Conservation (phyloP, 2,888 invertebrate species). For the Apamea anceps region DNA sequence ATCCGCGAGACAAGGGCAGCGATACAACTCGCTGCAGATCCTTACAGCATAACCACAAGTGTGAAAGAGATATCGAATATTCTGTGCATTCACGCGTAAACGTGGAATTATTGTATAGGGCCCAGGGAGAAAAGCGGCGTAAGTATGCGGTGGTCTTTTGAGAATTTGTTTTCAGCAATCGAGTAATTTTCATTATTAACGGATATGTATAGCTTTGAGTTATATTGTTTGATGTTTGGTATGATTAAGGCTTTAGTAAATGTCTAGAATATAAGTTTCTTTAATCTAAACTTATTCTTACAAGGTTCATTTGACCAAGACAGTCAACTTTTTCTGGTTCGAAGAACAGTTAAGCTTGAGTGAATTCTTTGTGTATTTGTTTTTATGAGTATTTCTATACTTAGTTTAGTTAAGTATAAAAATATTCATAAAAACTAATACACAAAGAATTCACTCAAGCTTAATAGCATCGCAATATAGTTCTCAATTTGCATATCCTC, state of each 20-base stretch:
- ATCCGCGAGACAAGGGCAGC: slow-evolving; percentile 83
- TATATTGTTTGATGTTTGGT: slow-evolving; percentile 15
- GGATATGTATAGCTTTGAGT: not conserved
- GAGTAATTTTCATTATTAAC: slow-evolving; percentile 1
- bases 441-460: not conserved
- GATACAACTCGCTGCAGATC: slow-evolving; percentile 82
- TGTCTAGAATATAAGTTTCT: not conserved
- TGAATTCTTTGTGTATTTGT: too few species aligned
- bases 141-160: slow-evolving; percentile 67
- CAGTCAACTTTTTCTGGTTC: not conserved
- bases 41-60: slow-evolving; percentile 77
- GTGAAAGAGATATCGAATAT: slow-evolving; percentile 87
- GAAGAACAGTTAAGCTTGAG: not conserved
- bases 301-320: not conserved
- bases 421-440: not conserved
- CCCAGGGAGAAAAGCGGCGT: slow-evolving; percentile 78
- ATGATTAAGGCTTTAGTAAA: not conserved
- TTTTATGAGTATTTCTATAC: too few species aligned
- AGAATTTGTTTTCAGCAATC: slow-evolving; percentile 40
- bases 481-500: slow-evolving; percentile 56
- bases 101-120: slow-evolving; percentile 83
- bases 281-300: not conserved
- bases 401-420: not conserved
- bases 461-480: slow-evolving; percentile 24
- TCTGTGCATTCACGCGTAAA: slow-evolving; percentile 89